Percentiles rank a stretch among this genome's conserved stretches.
Evolutionary conservation across 2,113 vertebrate species (phyloP).

Genomic region (cat (Felis catus)): F.catus_Fca126_mat1.0 CM031415.1:70703001-70703500

Average conservation of each 20-base stretch:
- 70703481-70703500: neutral
- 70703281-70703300: neutral
- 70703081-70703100: neutral
- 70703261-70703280: neutral
- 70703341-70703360: neutral
- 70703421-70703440: neutral
- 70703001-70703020: neutral
- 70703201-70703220: neutral
- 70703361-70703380: neutral
- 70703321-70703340: neutral
- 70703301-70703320: neutral
- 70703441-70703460: neutral
- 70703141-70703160: neutral
- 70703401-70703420: neutral
- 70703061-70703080: neutral
- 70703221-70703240: neutral
- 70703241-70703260: too few species aligned
- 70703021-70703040: neutral
- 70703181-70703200: neutral
- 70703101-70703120: neutral
- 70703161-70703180: neutral
- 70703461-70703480: neutral
- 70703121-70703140: neutral
- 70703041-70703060: neutral
- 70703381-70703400: neutral